Conservation (phyloP, 2,797 vertebrate genomes). For the Cetoscarus ocellatus region DNA sequence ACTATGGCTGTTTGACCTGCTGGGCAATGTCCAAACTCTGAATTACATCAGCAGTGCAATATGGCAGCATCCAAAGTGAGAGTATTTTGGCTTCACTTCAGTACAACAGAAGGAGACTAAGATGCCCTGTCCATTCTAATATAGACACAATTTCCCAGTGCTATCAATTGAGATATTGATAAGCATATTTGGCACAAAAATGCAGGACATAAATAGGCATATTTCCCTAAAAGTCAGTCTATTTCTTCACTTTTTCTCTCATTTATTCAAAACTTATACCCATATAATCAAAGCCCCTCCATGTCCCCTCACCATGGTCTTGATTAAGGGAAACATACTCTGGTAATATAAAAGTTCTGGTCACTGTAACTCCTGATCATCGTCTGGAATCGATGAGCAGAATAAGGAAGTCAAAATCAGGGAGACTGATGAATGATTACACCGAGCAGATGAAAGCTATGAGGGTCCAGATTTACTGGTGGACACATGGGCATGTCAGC, state of each 20-base stretch:
- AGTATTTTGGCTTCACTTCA: no score
- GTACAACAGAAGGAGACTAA: no score
- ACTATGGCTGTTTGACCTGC: no score
- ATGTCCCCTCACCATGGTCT: constrained; percentile 2
- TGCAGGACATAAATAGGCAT: no score
- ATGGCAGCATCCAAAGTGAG: no score
- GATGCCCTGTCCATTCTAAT: no score
- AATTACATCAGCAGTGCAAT: no score
- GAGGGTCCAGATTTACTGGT: constrained; percentile 25
- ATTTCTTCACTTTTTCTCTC: not conserved
- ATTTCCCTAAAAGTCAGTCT: not conserved
- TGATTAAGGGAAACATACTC: constrained; percentile 6
- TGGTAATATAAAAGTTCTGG: not conserved
- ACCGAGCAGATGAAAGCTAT: constrained; percentile 6
- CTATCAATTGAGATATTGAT: not conserved
- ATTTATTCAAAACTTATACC: no score
- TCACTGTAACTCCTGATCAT: constrained; percentile 17
- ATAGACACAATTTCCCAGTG: no score
- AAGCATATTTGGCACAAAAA: no score
- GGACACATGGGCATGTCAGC: not conserved
- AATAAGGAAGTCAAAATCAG: constrained; percentile 6
- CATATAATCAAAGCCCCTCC: no score
- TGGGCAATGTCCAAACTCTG: no score
- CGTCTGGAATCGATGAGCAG: constrained; percentile 10
- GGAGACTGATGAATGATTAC: constrained; percentile 4